phyloP scores from a whole-genome alignment of 2,113 vertebrate species.

The Daubentonia madagascariensis region DNA sequence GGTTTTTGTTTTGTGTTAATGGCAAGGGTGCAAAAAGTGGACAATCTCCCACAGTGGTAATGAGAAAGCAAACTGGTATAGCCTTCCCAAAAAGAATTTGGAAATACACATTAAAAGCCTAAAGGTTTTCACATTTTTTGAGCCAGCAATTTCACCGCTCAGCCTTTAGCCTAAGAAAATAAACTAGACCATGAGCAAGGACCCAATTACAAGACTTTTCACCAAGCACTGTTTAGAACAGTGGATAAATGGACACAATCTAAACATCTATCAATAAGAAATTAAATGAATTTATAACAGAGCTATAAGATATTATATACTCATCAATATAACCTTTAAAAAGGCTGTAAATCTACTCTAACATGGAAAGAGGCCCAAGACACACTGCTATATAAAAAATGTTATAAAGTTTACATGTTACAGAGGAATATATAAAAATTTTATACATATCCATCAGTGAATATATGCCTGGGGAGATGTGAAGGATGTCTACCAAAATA shows the following conservation, averaged over 20 bases:
- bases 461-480: not conserved
- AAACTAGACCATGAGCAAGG: not conserved
- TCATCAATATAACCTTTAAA: not conserved
- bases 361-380: not conserved
- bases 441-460: not conserved
- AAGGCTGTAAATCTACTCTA: not conserved
- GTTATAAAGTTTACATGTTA: not conserved
- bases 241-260: not conserved
- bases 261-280: not conserved
- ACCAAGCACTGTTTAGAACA: not conserved
- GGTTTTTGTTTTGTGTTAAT: slow-evolving; percentile 11
- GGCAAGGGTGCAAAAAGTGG: not conserved
- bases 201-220: not conserved
- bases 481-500: not conserved
- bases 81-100: not conserved
- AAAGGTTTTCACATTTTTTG: not conserved
- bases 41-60: not conserved
- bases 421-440: not conserved
- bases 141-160: not conserved
- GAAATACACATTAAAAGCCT: slow-evolving; percentile 18
- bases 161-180: not conserved
- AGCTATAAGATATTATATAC: not conserved
- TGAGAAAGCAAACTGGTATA: not conserved
- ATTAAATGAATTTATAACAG: not conserved
- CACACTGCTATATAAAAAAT: not conserved